phyloP scores from a whole-genome alignment of 2,888 invertebrate species.

The Oscheius sp. region DNA sequence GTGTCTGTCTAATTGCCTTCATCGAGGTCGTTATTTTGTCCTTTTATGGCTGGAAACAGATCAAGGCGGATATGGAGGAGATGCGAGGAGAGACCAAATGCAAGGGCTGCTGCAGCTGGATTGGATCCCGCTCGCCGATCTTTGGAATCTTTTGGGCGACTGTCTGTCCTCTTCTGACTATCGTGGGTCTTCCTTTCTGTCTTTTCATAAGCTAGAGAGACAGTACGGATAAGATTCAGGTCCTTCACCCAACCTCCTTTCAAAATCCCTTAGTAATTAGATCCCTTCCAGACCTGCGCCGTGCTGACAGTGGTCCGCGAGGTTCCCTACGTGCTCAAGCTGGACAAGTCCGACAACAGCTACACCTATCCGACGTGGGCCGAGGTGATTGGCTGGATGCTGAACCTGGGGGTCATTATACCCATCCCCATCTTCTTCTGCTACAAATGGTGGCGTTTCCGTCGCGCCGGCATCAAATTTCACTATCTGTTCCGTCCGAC shows the following conservation, averaged over 20 bases:
- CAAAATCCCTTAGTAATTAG: too few relatives aligned
- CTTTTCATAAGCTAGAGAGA: background rate
- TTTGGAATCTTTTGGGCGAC: constrained; percentile 14
- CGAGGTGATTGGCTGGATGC: constrained; percentile 32
- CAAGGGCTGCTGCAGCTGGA: background rate
- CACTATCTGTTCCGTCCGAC: constrained; percentile 10
- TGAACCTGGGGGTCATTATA: constrained; percentile 2
- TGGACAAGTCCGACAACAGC: background rate
- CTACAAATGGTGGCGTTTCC: constrained; percentile 10
- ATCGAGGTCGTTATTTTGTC: constrained; percentile 14
- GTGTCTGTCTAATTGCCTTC: constrained; percentile 9
- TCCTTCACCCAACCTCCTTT: too few relatives aligned
- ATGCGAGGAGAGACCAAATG: constrained; percentile 12
- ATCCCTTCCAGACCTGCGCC: background rate
- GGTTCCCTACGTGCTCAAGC: background rate
- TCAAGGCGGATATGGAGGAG: constrained; percentile 8
- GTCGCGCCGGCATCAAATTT: background rate
- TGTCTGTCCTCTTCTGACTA: constrained; percentile 15
- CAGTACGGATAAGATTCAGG: too few relatives aligned
- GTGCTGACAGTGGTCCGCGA: background rate
- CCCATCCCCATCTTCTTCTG: constrained; percentile 27
- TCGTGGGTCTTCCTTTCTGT: background rate
- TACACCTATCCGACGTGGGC: constrained; percentile 29
- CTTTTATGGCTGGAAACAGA: constrained; percentile 9
- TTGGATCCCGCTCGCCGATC: constrained; percentile 7